Evolutionary conservation across 37 sponge, comb jelly and placozoan genomes (phyloP), one percentile per base, ranked within the genome.

Genomic region (Halisarca cf. caerulea): DNA sequence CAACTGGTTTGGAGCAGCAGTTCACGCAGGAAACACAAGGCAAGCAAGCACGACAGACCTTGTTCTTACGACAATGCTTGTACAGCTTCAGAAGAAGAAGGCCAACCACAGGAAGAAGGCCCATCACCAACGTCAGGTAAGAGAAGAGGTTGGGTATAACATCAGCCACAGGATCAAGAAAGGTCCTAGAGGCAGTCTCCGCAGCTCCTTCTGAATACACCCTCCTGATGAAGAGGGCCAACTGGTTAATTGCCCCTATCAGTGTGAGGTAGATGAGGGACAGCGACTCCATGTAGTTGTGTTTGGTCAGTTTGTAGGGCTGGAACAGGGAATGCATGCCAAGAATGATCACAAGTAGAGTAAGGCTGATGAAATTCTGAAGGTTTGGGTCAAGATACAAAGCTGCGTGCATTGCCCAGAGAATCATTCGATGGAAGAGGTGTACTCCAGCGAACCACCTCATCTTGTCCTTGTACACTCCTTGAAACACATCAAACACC

Each of bases 401-500:
- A 8, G 43, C 42, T 20, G 44, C 45, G 7, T 62, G 64, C 64
- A 62, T 62, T 0, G n/a, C 17, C 77, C 77, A 74, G 45, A 74
- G 77, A 3, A 38, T 17, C 14, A 74, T 15, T 6, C 77, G 77
- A 74, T 41, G 41, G 77, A 74, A 24, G 6, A 74, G 45, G 9
- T 74, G 36, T 9, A 74, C 41, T 4, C 77, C 42, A 4, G 77
- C 77, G 41, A 25, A 74, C 24, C 32, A 74, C 1, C 77, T 42
- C 77, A 74, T 5, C 45, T 74, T 39, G 0, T 32, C 24, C 45
- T 74, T 74, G 77, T 74, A 74, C 25, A 43, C 42, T 40, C 41
- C 39, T 40, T 74, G 77, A 74, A 74, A 74, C 24, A 74, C 45
- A 24, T 74, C 77, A 74, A 74, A 74, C 42, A 74, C 77, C 36